Evolutionary conservation across 2,797 vertebrate species (phyloP).

Genomic region (Enteromius trimaculatus): DNA sequence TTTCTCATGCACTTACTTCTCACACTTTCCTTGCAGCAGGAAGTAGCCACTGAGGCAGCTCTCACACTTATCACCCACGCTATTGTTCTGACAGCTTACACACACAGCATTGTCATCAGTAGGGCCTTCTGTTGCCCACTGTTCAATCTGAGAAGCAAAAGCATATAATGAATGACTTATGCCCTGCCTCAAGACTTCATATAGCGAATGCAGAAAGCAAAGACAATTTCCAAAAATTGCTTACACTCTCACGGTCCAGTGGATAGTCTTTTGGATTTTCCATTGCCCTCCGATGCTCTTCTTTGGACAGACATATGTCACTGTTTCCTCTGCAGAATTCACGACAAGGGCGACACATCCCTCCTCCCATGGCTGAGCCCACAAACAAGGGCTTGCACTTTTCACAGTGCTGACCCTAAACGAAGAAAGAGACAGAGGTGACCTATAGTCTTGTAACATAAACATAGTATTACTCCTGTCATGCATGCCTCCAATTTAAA

Average conservation of each 20-base stretch:
- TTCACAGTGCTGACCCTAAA: constrained; percentile 88
- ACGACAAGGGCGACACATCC: constrained; percentile 86
- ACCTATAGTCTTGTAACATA: neutral
- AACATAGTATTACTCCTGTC: neutral
- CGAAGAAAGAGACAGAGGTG: constrained; percentile 14
- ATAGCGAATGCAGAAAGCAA: neutral
- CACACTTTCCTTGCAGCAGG: constrained; percentile 88
- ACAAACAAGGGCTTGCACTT: constrained; percentile 92
- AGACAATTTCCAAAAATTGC: constrained; percentile 31
- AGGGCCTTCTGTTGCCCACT: constrained; percentile 87
- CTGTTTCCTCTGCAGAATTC: constrained; percentile 90
- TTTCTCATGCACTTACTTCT: constrained; percentile 80
- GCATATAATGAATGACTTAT: neutral
- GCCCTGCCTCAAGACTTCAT: neutral
- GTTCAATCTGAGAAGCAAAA: constrained; percentile 75
- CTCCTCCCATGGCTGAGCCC: constrained; percentile 86
- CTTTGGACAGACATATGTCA: constrained; percentile 84
- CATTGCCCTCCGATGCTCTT: constrained; percentile 81
- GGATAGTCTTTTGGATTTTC: constrained; percentile 79
- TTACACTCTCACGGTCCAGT: constrained; percentile 78
- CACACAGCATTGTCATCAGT: constrained; percentile 87
- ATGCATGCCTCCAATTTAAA: neutral
- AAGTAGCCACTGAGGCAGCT: constrained; percentile 90
- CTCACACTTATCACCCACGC: constrained; percentile 89
- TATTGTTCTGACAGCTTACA: constrained; percentile 91